phyloP scores from a whole-genome alignment of 2,888 invertebrate genomes.

The Amiota minor region DNA sequence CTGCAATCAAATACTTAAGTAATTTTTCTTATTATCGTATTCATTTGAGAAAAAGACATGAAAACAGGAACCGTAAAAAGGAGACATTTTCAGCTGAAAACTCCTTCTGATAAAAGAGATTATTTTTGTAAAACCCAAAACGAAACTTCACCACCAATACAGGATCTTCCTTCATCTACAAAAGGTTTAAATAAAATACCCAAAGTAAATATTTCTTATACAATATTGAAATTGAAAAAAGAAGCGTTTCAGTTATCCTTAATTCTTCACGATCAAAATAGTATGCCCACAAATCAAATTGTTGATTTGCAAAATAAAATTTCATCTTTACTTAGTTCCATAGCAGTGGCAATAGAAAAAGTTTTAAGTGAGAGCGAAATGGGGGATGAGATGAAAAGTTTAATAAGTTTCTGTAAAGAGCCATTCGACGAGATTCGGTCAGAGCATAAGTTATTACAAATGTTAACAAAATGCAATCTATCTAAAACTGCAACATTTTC shows the following conservation, averaged over 20 bases:
- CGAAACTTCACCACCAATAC: too few relatives aligned
- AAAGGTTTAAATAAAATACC: conserved; percentile 17
- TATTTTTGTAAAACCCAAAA: not conserved
- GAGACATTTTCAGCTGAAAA: not conserved
- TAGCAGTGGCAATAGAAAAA: not conserved
- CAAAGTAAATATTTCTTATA: conserved; percentile 24
- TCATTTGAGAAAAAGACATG: too few relatives aligned
- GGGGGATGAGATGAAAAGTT: conserved; percentile 23
- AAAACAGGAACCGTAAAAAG: too few relatives aligned
- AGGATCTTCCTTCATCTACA: not conserved
- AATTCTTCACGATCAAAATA: conserved; percentile 8
- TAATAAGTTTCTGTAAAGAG: conserved; percentile 38
- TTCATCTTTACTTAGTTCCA: not conserved
- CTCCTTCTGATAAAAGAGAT: not conserved
- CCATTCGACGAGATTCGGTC: conserved; percentile 39
- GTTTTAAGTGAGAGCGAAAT: conserved; percentile 14
- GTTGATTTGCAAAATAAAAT: conserved; percentile 4
- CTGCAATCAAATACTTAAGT: too few relatives aligned
- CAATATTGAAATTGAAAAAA: not conserved
- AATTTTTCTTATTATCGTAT: too few relatives aligned
- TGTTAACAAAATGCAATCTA: conserved; percentile 33
- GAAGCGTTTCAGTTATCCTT: conserved; percentile 3
- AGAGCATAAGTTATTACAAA: conserved; percentile 36
- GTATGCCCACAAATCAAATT: conserved; percentile 11
- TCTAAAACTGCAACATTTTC: conserved; percentile 34